Evolutionary conservation across 2,113 vertebrate species (phyloP), one percentile per base, ranked within the genome.

Genomic region (Galeopterus variegatus): DNA sequence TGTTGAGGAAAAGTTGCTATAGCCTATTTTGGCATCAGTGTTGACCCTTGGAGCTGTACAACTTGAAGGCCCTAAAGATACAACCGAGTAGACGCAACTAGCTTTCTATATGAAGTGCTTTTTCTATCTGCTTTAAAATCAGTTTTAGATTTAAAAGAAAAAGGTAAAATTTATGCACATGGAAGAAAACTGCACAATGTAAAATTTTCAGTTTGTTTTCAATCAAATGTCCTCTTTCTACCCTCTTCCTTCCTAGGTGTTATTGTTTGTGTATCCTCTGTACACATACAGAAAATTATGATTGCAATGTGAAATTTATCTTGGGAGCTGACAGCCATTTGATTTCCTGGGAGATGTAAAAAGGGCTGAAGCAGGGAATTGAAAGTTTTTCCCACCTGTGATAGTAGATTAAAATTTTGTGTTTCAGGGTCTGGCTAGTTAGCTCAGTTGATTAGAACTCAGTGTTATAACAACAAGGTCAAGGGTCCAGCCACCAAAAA

Each of bases 301-400:
- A 93, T 52, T 92, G 52, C 69, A 86, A 76, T 86, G 62, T 84
- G 86, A 94, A 97, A 50, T 88, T 91, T 95, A 77, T 54, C 91
- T 96, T 91, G 45, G 86, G 54, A 89, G 13, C 79, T 60, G 23
- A 88, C 56, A 94, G 72, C 64, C 45, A 33, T 93, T 94, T 96
- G 73, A 88, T 97, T 97, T 96, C 94, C 77, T 96, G 77, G 50
- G n/a, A 96, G 45, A 54, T 95, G 26, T 19, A 82, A 85, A 82
- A 79, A 87, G 60, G 17, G 24, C 88, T 93, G 65, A 91, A 79
- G 33, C 77, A 88, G 23, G 56, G 73, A 85, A 79, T 31, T 84
- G 19, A 41, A 50, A 9, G 75, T n/a, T 33, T 73, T 85, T 85
- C 26, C 80, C 54, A 84, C 88, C n/a, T 52, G 54, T 60, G 76